These are phyloP conservation scores for Nerophis lumbriciformis DNA, from an alignment of 2,113 vertebrate genomes.

Conservation along the genomic window DNA sequence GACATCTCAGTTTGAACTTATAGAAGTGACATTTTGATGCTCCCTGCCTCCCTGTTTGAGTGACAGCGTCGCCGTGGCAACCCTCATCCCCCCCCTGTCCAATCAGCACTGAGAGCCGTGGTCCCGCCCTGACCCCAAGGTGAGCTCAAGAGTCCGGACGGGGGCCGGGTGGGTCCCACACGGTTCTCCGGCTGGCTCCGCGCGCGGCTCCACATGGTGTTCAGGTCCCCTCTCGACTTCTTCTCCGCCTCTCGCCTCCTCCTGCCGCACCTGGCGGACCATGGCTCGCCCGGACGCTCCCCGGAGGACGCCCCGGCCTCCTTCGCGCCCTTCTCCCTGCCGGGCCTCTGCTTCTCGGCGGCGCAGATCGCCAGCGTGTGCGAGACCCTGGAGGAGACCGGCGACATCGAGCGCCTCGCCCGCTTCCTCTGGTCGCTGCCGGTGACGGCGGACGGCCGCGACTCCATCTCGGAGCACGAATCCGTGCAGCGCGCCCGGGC, in stretches of 20 bases:
- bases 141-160: constrained; percentile 76
- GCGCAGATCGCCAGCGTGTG: constrained; percentile 97
- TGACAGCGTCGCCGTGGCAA: neutral
- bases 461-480: constrained; percentile 96
- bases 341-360: constrained; percentile 89
- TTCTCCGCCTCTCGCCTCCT: constrained; percentile 87
- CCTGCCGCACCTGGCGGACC: constrained; percentile 85
- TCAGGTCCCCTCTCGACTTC: constrained; percentile 92
- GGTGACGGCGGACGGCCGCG: constrained; percentile 87
- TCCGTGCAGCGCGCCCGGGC: constrained; percentile 95
- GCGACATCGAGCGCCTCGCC: constrained; percentile 95
- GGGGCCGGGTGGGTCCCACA: neutral
- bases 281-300: constrained; percentile 72
- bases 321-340: constrained; percentile 40
- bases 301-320: constrained; percentile 78
- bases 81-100: constrained; percentile 72
- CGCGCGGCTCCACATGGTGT: constrained; percentile 83
- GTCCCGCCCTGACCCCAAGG: constrained; percentile 84
- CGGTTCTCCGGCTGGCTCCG: constrained; percentile 26
- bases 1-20: too few relatives aligned
- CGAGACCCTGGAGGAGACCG: constrained; percentile 97
- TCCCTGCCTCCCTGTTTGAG: neutral
- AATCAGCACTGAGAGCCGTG: constrained; percentile 89
- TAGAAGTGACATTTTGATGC: too few relatives aligned
- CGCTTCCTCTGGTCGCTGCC: constrained; percentile 98